These are phyloP conservation scores for Steinernema carpocapsae DNA, from an alignment of 2,888 invertebrate species.

Conservation along the genomic window DNA sequence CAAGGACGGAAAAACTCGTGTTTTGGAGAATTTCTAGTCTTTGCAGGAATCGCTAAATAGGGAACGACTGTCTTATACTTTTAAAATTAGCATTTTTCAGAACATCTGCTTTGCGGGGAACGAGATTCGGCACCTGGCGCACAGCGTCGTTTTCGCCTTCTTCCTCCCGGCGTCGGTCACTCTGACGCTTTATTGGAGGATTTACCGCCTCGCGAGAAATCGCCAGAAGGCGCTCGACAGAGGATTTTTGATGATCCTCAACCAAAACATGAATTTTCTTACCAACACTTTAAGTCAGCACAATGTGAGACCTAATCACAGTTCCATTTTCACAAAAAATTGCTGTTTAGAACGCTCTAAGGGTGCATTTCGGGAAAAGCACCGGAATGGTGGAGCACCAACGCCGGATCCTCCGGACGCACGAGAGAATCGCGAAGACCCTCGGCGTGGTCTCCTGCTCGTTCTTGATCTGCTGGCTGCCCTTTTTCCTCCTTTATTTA, in stretches of 20 bases:
- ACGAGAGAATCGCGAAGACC: conserved; percentile 74
- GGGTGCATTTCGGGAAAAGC: conserved; percentile 68
- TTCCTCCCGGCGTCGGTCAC: conserved; percentile 69
- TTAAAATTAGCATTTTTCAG: conserved; percentile 50
- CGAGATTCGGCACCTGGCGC: conserved; percentile 68
- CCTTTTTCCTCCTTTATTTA: conserved; percentile 74
- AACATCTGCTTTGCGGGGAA: conserved; percentile 65
- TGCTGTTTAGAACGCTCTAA: conserved; percentile 61
- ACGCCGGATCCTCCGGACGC: conserved; percentile 68
- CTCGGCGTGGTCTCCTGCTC: conserved; percentile 75
- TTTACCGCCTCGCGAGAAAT: conserved; percentile 66
- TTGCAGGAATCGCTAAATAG: too few relatives aligned
- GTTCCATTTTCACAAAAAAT: conserved; percentile 55
- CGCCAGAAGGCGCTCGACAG: conserved; percentile 65
- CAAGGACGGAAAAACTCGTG: background rate
- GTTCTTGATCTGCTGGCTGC: conserved; percentile 74
- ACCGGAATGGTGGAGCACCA: conserved; percentile 69
- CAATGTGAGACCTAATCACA: too few relatives aligned
- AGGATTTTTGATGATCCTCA: conserved; percentile 68
- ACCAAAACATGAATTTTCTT: conserved; percentile 69
- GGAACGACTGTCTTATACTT: too few relatives aligned
- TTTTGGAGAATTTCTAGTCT: too few relatives aligned
- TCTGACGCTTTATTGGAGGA: conserved; percentile 68
- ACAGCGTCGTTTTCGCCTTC: conserved; percentile 68
- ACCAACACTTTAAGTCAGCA: conserved; percentile 62